phyloP scores from a whole-genome alignment of 2,797 vertebrate genomes.

The Rhadinocentrus ornatus region DNA sequence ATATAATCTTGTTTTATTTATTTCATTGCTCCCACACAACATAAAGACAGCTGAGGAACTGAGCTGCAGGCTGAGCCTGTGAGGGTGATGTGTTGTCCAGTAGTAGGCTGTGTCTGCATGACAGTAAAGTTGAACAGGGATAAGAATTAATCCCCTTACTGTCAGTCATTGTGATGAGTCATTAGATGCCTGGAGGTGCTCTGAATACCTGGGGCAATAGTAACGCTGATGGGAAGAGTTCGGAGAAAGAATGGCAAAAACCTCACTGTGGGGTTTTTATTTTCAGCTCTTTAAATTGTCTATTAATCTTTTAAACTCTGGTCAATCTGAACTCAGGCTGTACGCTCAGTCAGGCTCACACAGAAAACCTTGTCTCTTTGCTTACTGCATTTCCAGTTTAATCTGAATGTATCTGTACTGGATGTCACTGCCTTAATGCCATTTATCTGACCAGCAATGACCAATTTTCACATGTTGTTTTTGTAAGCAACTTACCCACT shows the following conservation, averaged over 20 bases:
- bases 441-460: too few species aligned
- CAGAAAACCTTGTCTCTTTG: too few species aligned
- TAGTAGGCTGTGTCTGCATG: conserved; percentile 26
- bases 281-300: background rate
- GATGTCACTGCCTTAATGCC: too few species aligned
- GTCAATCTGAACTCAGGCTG: too few species aligned
- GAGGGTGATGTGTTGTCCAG: conserved; percentile 23
- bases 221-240: background rate
- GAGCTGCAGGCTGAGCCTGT: conserved; percentile 1
- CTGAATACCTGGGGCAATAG: conserved; percentile 35
- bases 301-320: background rate
- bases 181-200: conserved; percentile 32
- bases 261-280: background rate
- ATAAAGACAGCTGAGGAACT: background rate
- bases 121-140: conserved; percentile 61
- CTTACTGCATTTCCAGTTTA: too few species aligned
- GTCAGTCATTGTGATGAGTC: conserved; percentile 34
- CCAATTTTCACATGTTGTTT: too few species aligned
- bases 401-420: too few species aligned
- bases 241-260: background rate
- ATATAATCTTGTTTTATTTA: background rate
- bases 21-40: background rate
- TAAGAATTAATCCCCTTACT: conserved; percentile 66
- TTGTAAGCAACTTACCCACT: too few species aligned
- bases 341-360: too few species aligned